Conservation (phyloP, 1,140 invertebrate species). For the Drosophila parabipectinata region DNA sequence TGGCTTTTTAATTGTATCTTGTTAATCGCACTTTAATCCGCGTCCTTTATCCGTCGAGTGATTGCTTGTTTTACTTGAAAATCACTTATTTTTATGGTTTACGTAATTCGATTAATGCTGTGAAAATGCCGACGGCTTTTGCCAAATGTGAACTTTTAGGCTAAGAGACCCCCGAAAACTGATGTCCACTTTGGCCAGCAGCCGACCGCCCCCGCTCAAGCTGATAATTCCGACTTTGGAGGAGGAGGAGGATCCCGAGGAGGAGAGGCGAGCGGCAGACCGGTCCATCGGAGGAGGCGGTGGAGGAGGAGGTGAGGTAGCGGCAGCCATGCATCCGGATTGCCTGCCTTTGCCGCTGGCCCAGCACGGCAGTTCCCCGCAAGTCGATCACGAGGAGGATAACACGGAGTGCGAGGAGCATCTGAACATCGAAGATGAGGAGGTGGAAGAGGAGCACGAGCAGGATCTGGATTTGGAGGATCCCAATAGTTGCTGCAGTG, state of each 20-base stretch:
- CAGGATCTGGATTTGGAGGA: conserved; percentile 59
- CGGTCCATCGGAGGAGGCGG: conserved; percentile 21
- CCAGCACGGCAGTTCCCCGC: conserved; percentile 69
- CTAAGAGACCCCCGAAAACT: conserved; percentile 31
- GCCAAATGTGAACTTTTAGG: conserved; percentile 26
- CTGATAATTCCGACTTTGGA: conserved; percentile 46
- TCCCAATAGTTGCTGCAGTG: conserved; percentile 85
- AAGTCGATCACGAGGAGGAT: conserved; percentile 47
- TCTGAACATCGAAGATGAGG: conserved; percentile 65
- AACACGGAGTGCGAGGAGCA: conserved; percentile 47
- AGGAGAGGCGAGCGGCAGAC: conserved; percentile 23
- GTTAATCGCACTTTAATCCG: conserved; percentile 13
- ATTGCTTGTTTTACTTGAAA: not conserved
- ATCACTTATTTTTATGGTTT: not conserved
- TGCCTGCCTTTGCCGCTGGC: conserved; percentile 65
- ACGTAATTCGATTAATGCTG: conserved; percentile 1
- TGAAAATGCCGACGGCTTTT: conserved; percentile 48
- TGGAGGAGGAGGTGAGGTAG: conserved; percentile 11
- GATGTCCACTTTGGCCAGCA: conserved; percentile 79
- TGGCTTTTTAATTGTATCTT: conserved; percentile 15
- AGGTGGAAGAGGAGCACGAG: conserved; percentile 24
- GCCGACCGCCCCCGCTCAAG: conserved; percentile 67
- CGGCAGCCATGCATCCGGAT: conserved; percentile 67
- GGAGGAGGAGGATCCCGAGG: conserved; percentile 29
- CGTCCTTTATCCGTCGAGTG: not conserved